Evolutionary conservation across 2,888 invertebrate species (phyloP), one percentile per base, ranked within the genome.

Genomic region (Rhorus exstirpatorius): DNA sequence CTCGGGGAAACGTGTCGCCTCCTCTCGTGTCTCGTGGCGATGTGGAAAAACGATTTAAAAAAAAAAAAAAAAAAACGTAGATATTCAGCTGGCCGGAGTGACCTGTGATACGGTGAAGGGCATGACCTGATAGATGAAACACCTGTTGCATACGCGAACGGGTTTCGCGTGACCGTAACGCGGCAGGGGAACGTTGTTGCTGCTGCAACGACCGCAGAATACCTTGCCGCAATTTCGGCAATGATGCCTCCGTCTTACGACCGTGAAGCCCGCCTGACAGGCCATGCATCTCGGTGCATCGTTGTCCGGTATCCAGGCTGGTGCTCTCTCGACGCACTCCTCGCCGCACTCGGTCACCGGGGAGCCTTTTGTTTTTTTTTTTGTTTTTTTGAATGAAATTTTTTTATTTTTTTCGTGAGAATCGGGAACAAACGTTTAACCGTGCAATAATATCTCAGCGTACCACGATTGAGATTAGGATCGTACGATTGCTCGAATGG

Each of bases 211-310:
- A 0, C 97, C 97, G 93, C 99, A 99, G 93, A 98, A 99, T 51
- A 99, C 98, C 95, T 98, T 96, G 93, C 99, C 99, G 93, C 99
- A 99, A 93, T 99, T 99, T 87, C 99, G 94, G 92, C 99, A 99
- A 93, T 99, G 99, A 93, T 99, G 99, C 8, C 99, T 94, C 17
- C 99, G 95, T 49, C 99, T 95, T 88, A 99, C 97, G 85, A 99
- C 97, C 2, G 98, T 99, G 94, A 99, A 99, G 87, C 96, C 96
- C 17, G 97, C 96, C 80, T 96, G 95, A 93, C 99, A 99, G 44
- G 97, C 96, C 96, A 98, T 98, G 93, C 99, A 99, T 76, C 96
- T 95, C 0, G 97, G 97, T 46, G 97, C 97, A 84, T 97, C 96
- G 78, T 97, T 96, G 93, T 99, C 99, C 0, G 99, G 99, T 81